Conservation (phyloP, 92 coral and sea anemone genomes). For the Porites cylindrica region DNA sequence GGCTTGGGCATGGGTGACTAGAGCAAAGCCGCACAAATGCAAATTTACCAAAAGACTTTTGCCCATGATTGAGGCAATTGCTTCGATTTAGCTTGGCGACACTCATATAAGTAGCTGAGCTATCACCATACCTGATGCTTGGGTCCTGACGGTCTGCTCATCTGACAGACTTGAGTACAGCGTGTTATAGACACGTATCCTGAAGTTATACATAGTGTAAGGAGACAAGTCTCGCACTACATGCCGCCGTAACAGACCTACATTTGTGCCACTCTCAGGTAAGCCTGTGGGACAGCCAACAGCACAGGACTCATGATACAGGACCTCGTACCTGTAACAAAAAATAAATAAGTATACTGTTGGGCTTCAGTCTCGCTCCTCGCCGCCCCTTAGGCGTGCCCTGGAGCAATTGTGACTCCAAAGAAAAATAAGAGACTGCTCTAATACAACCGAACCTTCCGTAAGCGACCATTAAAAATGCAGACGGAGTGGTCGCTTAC, state of each 20-base stretch:
- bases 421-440: too few species aligned
- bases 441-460: too few species aligned
- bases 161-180: conserved; percentile 69
- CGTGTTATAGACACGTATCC: conserved; percentile 70
- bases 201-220: conserved; percentile 76
- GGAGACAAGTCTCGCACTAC: conserved; percentile 65
- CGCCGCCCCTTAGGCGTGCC: too few species aligned
- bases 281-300: conserved; percentile 46
- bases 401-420: too few species aligned
- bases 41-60: too few species aligned
- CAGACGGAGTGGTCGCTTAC: too few species aligned
- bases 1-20: too few species aligned
- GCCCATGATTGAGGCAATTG: too few species aligned
- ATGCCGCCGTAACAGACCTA: conserved; percentile 53
- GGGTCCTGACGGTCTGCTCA: conserved; percentile 63
- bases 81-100: too few species aligned
- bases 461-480: too few species aligned
- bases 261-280: conserved; percentile 63
- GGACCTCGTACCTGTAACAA: conserved; percentile 65
- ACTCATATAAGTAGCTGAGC: neutral
- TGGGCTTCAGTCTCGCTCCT: too few species aligned
- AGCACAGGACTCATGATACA: conserved; percentile 59
- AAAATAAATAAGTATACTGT: neutral
- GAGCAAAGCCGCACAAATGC: too few species aligned
- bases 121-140: conserved; percentile 74